Percentiles rank a stretch among this genome's conserved stretches.
phyloP scores from a whole-genome alignment of 23 tunicate species.

The Trididemnum clinides region DNA sequence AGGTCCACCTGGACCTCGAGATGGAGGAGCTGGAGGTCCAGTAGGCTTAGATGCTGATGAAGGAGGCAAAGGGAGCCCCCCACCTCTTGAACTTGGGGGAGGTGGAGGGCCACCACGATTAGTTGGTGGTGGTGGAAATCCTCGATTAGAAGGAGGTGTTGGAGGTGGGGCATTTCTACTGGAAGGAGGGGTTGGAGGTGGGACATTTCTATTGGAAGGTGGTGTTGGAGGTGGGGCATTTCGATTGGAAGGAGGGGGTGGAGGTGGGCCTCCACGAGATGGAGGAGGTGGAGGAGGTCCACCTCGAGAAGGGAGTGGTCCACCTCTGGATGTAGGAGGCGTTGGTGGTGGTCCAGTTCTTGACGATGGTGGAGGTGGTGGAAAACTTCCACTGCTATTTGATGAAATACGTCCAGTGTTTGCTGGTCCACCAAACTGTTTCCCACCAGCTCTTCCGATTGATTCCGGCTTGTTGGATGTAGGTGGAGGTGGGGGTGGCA shows the following conservation, averaged over 20 bases:
- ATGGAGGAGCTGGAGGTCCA: conserved; percentile 14
- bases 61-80: background rate
- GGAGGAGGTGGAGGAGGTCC: background rate
- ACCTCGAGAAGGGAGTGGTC: background rate
- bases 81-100: background rate
- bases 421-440: conserved; percentile 38
- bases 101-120: conserved; percentile 40
- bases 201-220: background rate
- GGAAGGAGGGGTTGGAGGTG: conserved; percentile 19
- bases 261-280: conserved; percentile 15
- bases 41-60: background rate
- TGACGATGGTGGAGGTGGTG: conserved; percentile 12
- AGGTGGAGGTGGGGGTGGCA: conserved; percentile 62
- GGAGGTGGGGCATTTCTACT: conserved; percentile 38
- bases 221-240: conserved; percentile 37
- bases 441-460: conserved; percentile 47
- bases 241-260: conserved; percentile 32
- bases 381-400: conserved; percentile 9
- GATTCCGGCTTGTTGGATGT: conserved; percentile 38
- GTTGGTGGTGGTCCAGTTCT: conserved; percentile 32
- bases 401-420: conserved; percentile 20
- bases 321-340: background rate
- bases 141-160: background rate
- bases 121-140: background rate
- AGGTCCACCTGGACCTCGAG: background rate